Evolutionary conservation across 2,888 invertebrate species (phyloP).

Genomic region (Amitus sp.): DNA sequence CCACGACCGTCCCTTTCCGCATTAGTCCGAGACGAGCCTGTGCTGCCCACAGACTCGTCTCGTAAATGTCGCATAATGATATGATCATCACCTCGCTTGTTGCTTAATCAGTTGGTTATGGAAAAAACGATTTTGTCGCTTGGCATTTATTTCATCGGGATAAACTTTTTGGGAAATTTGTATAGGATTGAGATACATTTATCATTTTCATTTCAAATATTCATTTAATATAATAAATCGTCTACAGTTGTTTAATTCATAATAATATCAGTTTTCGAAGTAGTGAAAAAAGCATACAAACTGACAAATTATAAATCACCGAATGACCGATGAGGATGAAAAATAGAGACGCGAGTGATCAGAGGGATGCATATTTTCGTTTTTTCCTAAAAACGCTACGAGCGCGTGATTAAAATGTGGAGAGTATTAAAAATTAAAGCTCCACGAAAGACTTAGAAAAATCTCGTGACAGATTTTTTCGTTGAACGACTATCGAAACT

Average conservation of each 20-base stretch:
- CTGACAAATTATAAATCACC: conserved; percentile 6
- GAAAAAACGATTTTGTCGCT: conserved; percentile 5
- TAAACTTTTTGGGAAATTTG: conserved; percentile 19
- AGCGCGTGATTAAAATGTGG: conserved; percentile 18
- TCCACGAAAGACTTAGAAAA: conserved; percentile 13
- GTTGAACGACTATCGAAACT: conserved; percentile 17
- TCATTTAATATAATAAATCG: conserved; percentile 65
- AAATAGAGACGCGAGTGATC: conserved; percentile 23
- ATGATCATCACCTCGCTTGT: conserved; percentile 27
- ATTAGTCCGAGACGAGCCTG: conserved; percentile 50
- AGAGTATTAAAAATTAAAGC: conserved; percentile 22
- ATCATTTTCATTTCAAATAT: conserved; percentile 55
- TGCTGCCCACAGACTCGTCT: conserved; percentile 64
- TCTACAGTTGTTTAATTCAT: conserved; percentile 65
- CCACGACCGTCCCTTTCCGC: conserved; percentile 62
- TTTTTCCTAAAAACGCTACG: conserved; percentile 23
- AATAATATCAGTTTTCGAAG: conserved; percentile 60
- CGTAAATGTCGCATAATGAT: conserved; percentile 57
- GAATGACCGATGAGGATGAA: conserved; percentile 23
- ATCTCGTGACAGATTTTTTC: conserved; percentile 11
- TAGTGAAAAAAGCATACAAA: conserved; percentile 47
- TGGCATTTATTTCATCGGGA: conserved; percentile 6
- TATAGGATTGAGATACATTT: no score
- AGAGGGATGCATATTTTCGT: conserved; percentile 18
- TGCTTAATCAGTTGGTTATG: conserved; percentile 7